Base-by-base conservation (phyloP, 2,797 vertebrate species). In the Macrochelys suwanniensis region DNA sequence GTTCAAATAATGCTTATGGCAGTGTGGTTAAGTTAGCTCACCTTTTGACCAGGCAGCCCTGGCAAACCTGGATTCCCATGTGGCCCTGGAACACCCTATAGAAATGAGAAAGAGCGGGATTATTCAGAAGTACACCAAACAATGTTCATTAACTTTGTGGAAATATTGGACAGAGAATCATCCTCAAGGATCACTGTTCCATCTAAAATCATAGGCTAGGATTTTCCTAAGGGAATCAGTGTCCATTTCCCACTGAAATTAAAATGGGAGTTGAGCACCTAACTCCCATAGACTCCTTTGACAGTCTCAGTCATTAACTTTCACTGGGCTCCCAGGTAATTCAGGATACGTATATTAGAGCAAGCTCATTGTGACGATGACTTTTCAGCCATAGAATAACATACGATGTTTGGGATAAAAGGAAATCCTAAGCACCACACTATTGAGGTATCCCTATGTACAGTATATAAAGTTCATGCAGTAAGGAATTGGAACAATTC, bases 21-120 rank as follows among this genome's bases (percentile, higher is more conserved):
- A 91, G 56, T 6, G 28, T 8, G 8, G 42, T 84, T 21, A 83
- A 91, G 71, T 68, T 89, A 91, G 97, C 99, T 98, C 95, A 99
- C 99, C 99, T 99, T 99, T 89, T 98, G 98, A 92, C 99, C 99
- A 95, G 99, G 98, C 95, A 98, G 97, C 97, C 99, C 99, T 95
- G 98, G 98, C 89, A 98, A 97, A 80, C 99, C 99, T 85, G 99
- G 99, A 95, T 98, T 99, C 98, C 99, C 99, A 95, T 99, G 98
- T 94, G 99, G 99, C 96, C 99, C 99, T 84, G 98, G 96, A 89
- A 98, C 98, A 95, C 99, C 99, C 99, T 99, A 91, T 17, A 97
- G 96, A 90, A 97, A 87, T 95, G 51, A 51, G 50, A 28, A 65
- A 0, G 0, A 79, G 13, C 7, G 5, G 47, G 13, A 84, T 89